Base-by-base conservation (phyloP, 2,113 vertebrate genomes). In the Phyllostomus discolor region DNA sequence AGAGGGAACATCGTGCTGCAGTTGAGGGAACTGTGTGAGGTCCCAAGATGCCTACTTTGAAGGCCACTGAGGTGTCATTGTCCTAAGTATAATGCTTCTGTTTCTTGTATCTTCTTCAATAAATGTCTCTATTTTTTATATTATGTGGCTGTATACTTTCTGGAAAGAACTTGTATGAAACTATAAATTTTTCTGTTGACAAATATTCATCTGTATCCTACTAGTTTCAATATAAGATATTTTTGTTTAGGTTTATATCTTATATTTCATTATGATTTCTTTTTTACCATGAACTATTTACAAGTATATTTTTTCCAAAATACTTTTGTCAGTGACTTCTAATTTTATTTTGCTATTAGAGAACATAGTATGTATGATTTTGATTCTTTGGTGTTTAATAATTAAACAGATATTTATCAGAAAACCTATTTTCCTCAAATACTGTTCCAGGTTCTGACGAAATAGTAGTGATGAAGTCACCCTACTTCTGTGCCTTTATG, bases 301-400 rank as follows among this genome's bases (percentile, higher is more conserved):
- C 35, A 54, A 41, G 7, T 86, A 41, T 72, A 6, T 38, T 57
- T 88, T 93, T 82, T 93, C 10, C 35, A 88, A 93, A 93, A 75
- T 86, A 86, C 69, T 81, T 92, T 85, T 85, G 19, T 70, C n/a
- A 88, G 1, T 83, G 17, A 91, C 3, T 62, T 88, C 33, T 88
- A 31, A 93, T 88, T 88, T 81, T 59, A 35, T 41, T 81, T 88
- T 26, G 73, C 10, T n/a, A 2, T 46, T 78, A 70, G 22, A n/a
- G 31, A 87, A 88, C 41, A 35, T 91, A 69, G 9, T 70, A 78
- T 43, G 10, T 90, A 50, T 14, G 43, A 54, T 90, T 93, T 93
- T 92, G 59, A 54, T 76, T 89, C 22, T 94, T 93, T 94, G 41
- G 7, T 50, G 80, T 75, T 91, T 83, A 91, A 76, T 79, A 69